Percentiles rank a stretch among this genome's conserved stretches.
Evolutionary conservation across 2,113 vertebrate species (phyloP).

Genomic region (Vanacampus margaritifer): DNA sequence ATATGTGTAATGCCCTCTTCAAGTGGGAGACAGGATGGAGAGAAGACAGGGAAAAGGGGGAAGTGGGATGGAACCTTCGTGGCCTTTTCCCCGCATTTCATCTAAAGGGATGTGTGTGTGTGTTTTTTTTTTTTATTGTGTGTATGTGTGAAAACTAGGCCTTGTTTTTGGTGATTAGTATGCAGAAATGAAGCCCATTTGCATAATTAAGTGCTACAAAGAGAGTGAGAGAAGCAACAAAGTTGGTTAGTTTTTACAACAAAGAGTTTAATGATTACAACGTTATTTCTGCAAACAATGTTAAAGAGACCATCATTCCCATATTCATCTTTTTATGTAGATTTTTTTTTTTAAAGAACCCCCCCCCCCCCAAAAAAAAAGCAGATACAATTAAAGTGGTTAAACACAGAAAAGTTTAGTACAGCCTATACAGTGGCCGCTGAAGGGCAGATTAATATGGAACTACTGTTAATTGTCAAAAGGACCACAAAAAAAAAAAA

Average conservation of each 20-base stretch:
- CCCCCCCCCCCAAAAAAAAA: conserved; percentile 34
- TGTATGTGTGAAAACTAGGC: not conserved
- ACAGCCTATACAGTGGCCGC: conserved; percentile 76
- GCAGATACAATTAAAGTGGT: conserved; percentile 80
- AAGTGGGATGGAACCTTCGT: conserved; percentile 44
- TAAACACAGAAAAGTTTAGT: conserved; percentile 96
- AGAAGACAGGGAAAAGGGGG: conserved; percentile 24
- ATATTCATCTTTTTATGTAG: conserved; percentile 55
- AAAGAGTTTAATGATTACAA: conserved; percentile 82
- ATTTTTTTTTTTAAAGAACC: conserved; percentile 72
- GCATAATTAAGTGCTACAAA: conserved; percentile 73
- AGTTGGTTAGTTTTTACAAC: conserved; percentile 82
- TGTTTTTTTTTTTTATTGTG: conserved; percentile 15
- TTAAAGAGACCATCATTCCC: conserved; percentile 83
- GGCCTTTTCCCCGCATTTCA: conserved; percentile 42
- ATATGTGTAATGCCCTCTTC: conserved; percentile 43
- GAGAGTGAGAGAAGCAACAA: conserved; percentile 69
- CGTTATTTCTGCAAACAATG: conserved; percentile 80
- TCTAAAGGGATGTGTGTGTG: conserved; percentile 22
- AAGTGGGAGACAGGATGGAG: conserved; percentile 23
- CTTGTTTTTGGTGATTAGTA: conserved; percentile 84
- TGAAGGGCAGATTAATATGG: conserved; percentile 96
- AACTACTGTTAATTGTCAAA: conserved; percentile 66
- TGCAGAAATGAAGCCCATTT: conserved; percentile 78
- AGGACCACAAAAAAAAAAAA: not conserved